Conservation (phyloP, 2,113 vertebrate genomes). For the Corythornis madagascariensis region DNA sequence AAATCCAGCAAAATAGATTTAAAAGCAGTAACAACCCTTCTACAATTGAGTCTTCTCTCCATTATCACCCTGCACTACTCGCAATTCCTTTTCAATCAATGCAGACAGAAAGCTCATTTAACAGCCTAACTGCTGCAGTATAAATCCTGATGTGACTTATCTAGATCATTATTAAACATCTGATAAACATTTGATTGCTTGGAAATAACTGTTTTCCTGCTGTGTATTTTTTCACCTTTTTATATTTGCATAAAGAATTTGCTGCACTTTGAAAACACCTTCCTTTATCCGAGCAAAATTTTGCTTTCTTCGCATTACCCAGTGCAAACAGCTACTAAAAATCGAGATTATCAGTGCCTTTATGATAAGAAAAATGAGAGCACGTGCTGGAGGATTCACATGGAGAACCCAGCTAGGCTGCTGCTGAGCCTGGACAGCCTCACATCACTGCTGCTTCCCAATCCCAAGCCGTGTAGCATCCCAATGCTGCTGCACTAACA, state of each 20-base stretch:
- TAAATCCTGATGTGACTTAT: neutral
- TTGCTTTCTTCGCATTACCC: neutral
- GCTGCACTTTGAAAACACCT: neutral
- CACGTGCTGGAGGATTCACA: neutral
- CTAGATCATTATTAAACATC: neutral
- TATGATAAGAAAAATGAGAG: slow-evolving; percentile 45
- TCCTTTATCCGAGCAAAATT: neutral
- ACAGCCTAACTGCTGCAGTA: neutral
- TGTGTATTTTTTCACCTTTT: neutral
- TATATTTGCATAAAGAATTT: neutral
- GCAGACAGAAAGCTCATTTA: neutral
- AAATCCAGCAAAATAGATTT: neutral
- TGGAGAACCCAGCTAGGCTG: neutral
- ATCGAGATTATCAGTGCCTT: slow-evolving; percentile 15
- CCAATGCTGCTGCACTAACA: slow-evolving; percentile 52
- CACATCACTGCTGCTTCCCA: slow-evolving; percentile 22
- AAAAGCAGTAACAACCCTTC: neutral
- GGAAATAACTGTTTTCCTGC: neutral
- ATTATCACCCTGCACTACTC: neutral
- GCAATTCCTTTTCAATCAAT: neutral
- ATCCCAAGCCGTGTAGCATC: slow-evolving; percentile 61
- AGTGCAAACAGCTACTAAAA: slow-evolving; percentile 52
- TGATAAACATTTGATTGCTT: neutral
- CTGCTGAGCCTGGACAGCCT: slow-evolving; percentile 21
- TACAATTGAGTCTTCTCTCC: neutral